Evolutionary conservation across 2,888 invertebrate genomes (phyloP).

Genomic region (Apomyelois bistriatella): DNA sequence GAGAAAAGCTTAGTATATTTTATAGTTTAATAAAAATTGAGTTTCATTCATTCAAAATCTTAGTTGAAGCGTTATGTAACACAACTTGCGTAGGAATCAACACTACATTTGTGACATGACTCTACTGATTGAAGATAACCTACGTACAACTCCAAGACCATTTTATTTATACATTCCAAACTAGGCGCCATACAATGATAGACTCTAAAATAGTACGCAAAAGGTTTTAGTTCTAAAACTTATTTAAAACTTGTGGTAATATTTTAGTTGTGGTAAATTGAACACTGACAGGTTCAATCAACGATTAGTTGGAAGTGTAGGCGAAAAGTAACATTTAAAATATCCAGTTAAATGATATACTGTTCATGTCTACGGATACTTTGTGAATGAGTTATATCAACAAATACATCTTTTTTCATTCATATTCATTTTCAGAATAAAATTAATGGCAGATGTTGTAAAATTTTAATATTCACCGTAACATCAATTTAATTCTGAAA

Average conservation of each 20-base stretch:
- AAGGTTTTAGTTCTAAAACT: conserved; percentile 11
- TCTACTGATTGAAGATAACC: conserved; percentile 49
- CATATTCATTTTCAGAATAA: conserved; percentile 12
- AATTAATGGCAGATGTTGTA: background rate
- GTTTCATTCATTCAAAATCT: too few relatives aligned
- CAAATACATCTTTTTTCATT: conserved; percentile 25
- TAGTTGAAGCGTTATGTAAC: background rate
- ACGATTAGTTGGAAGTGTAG: conserved; percentile 31
- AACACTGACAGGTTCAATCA: conserved; percentile 52
- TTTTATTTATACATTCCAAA: conserved; percentile 18
- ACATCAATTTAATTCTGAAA: too few relatives aligned
- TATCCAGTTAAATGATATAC: conserved; percentile 31
- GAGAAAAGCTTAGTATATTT: too few relatives aligned
- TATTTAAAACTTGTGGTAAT: conserved; percentile 19
- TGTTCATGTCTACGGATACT: conserved; percentile 9
- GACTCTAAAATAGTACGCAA: conserved; percentile 9
- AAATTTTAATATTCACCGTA: background rate
- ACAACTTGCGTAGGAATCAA: conserved; percentile 10
- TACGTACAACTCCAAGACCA: conserved; percentile 31
- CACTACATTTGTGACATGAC: conserved; percentile 32
- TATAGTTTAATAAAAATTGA: too few relatives aligned
- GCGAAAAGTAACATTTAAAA: conserved; percentile 34
- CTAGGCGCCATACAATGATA: conserved; percentile 12
- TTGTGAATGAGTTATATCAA: conserved; percentile 14
- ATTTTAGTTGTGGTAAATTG: conserved; percentile 29